phyloP scores from a whole-genome alignment of 2,797 vertebrate genomes.

The Anguilla obscura region DNA sequence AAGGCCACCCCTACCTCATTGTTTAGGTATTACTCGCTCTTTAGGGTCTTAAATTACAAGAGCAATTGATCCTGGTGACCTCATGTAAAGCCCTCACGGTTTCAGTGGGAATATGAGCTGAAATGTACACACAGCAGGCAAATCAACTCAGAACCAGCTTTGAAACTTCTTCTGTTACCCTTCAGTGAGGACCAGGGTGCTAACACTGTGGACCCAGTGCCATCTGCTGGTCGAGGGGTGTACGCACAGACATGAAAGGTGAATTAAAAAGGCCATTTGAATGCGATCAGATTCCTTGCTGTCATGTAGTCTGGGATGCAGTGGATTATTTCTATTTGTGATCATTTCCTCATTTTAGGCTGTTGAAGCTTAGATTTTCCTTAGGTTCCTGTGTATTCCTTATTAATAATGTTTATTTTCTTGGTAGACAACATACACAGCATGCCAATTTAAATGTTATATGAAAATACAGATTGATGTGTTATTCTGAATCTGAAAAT shows the following conservation, averaged over 20 bases:
- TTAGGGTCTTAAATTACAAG: conserved; percentile 90
- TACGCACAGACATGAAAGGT: conserved; percentile 43
- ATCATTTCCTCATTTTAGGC: not conserved
- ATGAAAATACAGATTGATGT: not conserved
- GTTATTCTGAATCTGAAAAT: not conserved
- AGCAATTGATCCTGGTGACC: conserved; percentile 97
- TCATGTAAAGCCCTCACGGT: conserved; percentile 84
- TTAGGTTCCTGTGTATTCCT: not conserved
- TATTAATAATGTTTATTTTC: not conserved
- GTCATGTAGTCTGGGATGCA: not conserved
- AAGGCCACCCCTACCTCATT: conserved; percentile 79
- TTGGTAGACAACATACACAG: not conserved
- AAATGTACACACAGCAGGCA: conserved; percentile 85
- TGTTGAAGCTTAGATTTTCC: not conserved
- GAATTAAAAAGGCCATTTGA: not conserved
- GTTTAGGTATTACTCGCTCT: conserved; percentile 92
- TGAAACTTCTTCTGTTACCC: conserved; percentile 49
- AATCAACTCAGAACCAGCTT: conserved; percentile 72
- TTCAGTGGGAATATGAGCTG: conserved; percentile 88
- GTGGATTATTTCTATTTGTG: not conserved
- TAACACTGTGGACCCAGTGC: conserved; percentile 55
- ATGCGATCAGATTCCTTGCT: not conserved
- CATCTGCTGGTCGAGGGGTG: conserved; percentile 58
- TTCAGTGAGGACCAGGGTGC: conserved; percentile 10
- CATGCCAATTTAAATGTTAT: not conserved